Evolutionary conservation across 37 sponge, comb jelly and placozoan genomes (phyloP).

Genomic region (Tethya wilhelma): DNA sequence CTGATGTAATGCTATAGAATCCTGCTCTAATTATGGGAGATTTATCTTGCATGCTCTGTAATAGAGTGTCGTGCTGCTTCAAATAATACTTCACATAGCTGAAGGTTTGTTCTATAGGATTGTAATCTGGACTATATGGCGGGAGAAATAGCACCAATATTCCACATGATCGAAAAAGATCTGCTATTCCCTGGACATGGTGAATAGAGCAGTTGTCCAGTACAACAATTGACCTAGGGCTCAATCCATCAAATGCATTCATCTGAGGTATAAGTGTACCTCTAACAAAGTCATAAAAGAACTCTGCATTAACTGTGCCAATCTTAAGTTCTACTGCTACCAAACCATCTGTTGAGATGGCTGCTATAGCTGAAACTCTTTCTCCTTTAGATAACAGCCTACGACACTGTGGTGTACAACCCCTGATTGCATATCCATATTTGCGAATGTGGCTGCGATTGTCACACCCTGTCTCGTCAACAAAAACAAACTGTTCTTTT

Average conservation of each 20-base stretch:
- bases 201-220: background rate
- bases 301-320: background rate
- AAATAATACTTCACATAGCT: too few species aligned
- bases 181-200: background rate
- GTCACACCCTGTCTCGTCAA: background rate
- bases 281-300: slow-evolving; percentile 4
- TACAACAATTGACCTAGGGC: background rate
- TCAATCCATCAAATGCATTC: slow-evolving; percentile 12
- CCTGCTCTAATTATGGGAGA: too few species aligned
- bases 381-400: background rate
- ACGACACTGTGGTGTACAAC: background rate
- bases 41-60: too few species aligned
- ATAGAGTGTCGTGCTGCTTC: too few species aligned
- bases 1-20: too few species aligned
- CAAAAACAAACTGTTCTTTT: background rate
- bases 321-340: background rate
- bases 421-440: slow-evolving; percentile 17
- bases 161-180: background rate
- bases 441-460: background rate
- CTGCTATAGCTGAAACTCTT: slow-evolving; percentile 4
- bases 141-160: background rate
- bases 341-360: slow-evolving; percentile 2
- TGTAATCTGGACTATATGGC: slow-evolving; percentile 1
- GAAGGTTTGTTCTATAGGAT: too few species aligned
- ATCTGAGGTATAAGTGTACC: slow-evolving; percentile 14